Evolutionary conservation across 2,797 vertebrate species (phyloP), one percentile per base, ranked within the genome.

Genomic region (Micropoecilia bifurca): DNA sequence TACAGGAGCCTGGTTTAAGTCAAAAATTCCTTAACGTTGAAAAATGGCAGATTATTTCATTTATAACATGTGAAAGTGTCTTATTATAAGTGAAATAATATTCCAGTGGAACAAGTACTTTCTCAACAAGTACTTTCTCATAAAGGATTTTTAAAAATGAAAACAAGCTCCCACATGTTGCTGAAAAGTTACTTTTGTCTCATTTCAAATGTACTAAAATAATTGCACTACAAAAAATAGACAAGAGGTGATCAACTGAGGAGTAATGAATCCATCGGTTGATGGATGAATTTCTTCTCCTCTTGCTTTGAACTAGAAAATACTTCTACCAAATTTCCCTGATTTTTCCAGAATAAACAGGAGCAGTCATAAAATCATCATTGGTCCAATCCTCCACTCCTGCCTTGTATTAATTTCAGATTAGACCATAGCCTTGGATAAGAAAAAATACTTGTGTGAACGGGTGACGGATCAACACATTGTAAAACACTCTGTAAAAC

Each of bases 401-500:
- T 36, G 33, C 61, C 59, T 18, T 41, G 63, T 4, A 25, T 25
- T 25, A 22, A 68, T 41, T 39, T 68, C 20, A 68, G 36, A 68
- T 68, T 10, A 39, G 63, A 41, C 63, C 10, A 8, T 30, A 20
- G 14, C 20, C 30, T 13, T 10, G 16, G 13, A 68, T 3, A 41
- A 20, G 5, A 33, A 41, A 71, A 14, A 28, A 71, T 3, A 43
- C 41, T 46, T 45, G 68, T 45, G 68, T 71, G 22, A 69, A 69
- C 7, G 12, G 12, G 12, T 43, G 39, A 43, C 43, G 10, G 12
- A 71, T 71, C 41, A 71, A 71, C 41, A 45, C 39, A 20, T 18
- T 69, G 66, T 69, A 69, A 43, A 69, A 43, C 61, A 66, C 39
- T 69, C 10, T 16, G 47, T n/a, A 74, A 41, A 43, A 73, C 8